Percentiles rank a stretch among this genome's conserved stretches.
These are phyloP conservation scores for Ornithoptera alexandrae DNA, from an alignment of 2,888 invertebrate species.

Conservation along the genomic window DNA sequence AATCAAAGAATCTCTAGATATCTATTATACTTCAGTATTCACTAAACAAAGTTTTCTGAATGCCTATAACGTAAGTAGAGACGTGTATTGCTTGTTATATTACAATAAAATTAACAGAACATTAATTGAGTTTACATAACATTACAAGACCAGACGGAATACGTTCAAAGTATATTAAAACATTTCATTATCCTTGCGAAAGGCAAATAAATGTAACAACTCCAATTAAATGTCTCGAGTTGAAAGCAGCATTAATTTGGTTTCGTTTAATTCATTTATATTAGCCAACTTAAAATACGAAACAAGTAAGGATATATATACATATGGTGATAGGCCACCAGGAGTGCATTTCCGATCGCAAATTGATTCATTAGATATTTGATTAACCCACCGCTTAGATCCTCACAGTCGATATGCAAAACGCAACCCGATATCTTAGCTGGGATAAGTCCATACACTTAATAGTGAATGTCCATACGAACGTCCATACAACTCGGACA, in stretches of 20 bases:
- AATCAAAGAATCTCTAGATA: no score
- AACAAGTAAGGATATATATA: slow-evolving; percentile 8
- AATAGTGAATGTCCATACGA: neutral
- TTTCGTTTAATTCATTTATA: neutral
- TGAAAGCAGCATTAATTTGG: neutral
- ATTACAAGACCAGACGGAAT: no score
- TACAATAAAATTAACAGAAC: no score
- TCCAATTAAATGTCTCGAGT: neutral
- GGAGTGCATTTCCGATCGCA: slow-evolving; percentile 43
- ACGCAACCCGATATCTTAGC: slow-evolving; percentile 51
- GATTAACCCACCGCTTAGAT: slow-evolving; percentile 61
- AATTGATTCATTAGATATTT: slow-evolving; percentile 73
- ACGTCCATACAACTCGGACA: neutral
- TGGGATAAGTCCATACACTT: slow-evolving; percentile 49
- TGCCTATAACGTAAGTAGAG: no score
- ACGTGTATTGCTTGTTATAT: no score
- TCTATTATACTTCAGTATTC: no score
- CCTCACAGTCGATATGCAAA: slow-evolving; percentile 66
- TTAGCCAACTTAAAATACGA: slow-evolving; percentile 8
- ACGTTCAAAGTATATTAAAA: no score
- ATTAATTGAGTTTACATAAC: no score
- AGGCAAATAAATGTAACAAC: neutral
- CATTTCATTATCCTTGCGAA: slow-evolving; percentile 6
- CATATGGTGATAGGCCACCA: slow-evolving; percentile 42
- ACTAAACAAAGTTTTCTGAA: no score